These are phyloP conservation scores for Chiloscyllium punctatum DNA, from an alignment of 2,797 vertebrate genomes.

Conservation along the genomic window DNA sequence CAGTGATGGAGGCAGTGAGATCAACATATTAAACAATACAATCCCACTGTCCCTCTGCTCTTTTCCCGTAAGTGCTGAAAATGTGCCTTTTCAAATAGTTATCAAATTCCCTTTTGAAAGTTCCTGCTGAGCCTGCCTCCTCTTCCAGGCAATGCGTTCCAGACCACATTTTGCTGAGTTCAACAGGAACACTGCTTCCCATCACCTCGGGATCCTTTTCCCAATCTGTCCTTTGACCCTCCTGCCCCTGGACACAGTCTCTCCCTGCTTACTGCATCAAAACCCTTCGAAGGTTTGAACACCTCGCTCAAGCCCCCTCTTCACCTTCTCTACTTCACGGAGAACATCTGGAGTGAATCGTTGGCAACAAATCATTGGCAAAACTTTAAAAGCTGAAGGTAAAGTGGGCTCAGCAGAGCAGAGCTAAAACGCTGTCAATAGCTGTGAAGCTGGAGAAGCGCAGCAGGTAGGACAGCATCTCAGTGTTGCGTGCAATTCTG, in stretches of 20 bases:
- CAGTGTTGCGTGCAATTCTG: no score
- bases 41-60: no score
- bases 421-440: no score
- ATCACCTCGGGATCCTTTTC: neutral
- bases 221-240: neutral
- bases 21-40: no score
- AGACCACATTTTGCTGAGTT: neutral
- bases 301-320: neutral
- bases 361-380: neutral
- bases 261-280: neutral
- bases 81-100: no score
- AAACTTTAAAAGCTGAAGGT: neutral
- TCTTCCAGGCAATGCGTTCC: neutral
- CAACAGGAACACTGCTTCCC: neutral
- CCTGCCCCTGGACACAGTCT: neutral
- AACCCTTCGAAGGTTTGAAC: neutral
- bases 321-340: neutral
- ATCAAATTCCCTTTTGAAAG: no score
- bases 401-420: no score
- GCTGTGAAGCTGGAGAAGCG: no score
- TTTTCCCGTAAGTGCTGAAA: neutral
- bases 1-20: no score
- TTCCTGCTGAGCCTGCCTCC: no score
- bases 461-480: no score
- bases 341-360: neutral